These are phyloP conservation scores for Drosophila quinaria DNA, from an alignment of 2,888 invertebrate species.

Conservation along the genomic window DNA sequence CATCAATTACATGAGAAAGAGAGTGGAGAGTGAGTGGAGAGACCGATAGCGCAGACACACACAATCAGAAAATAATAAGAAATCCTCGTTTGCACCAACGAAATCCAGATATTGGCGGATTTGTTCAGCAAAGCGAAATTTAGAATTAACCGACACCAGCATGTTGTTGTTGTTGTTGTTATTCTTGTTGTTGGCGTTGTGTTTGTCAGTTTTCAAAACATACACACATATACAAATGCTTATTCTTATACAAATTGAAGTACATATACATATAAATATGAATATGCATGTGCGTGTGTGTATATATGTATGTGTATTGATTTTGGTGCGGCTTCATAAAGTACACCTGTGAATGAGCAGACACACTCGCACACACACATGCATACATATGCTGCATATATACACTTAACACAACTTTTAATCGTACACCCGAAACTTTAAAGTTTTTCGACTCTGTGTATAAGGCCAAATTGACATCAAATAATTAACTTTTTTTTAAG, in stretches of 20 bases:
- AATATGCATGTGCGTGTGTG: conserved; percentile 14
- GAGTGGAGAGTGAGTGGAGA: too few relatives aligned
- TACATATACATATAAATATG: background rate
- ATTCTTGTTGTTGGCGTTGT: conserved; percentile 14
- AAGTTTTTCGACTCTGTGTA: too few relatives aligned
- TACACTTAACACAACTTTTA: background rate
- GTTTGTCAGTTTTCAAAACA: conserved; percentile 48
- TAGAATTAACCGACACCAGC: conserved; percentile 36
- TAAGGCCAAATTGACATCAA: too few relatives aligned
- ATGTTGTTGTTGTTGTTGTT: conserved; percentile 5
- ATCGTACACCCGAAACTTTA: too few relatives aligned
- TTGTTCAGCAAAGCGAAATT: conserved; percentile 33
- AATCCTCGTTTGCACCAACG: conserved; percentile 49
- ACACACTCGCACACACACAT: background rate
- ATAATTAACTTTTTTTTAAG: too few relatives aligned
- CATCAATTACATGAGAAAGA: conserved; percentile 44
- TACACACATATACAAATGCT: conserved; percentile 5
- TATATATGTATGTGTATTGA: conserved; percentile 28
- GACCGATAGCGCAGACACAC: conserved; percentile 27
- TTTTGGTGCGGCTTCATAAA: conserved; percentile 40
- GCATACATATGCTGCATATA: conserved; percentile 3
- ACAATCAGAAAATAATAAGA: conserved; percentile 42
- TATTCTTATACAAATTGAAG: conserved; percentile 12
- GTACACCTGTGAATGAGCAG: conserved; percentile 17
- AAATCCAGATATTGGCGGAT: conserved; percentile 66